These are phyloP conservation scores for Parthenolecanium corni DNA, from an alignment of 2,888 invertebrate species.

Conservation along the genomic window DNA sequence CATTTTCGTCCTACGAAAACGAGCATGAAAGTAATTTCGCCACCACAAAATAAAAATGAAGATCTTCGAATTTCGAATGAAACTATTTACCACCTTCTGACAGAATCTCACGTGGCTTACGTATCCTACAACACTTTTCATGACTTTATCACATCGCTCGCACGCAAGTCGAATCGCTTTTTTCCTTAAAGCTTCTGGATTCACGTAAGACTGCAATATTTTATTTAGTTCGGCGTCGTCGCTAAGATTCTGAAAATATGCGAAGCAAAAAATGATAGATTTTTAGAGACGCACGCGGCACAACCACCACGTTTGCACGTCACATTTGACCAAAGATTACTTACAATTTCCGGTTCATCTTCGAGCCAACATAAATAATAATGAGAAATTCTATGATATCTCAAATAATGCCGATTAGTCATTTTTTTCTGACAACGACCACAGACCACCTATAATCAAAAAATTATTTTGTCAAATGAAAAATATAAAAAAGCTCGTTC, in stretches of 20 bases:
- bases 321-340: background rate
- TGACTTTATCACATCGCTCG: constrained; percentile 29
- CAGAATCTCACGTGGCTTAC: constrained; percentile 30
- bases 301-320: background rate
- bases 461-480: background rate
- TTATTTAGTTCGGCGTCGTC: constrained; percentile 12
- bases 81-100: constrained; percentile 24
- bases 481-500: background rate
- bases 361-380: constrained; percentile 29
- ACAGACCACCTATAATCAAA: constrained; percentile 25
- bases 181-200: constrained; percentile 23
- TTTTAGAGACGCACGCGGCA: background rate
- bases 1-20: constrained; percentile 6
- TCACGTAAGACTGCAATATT: constrained; percentile 20
- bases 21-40: background rate
- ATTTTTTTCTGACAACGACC: constrained; percentile 28
- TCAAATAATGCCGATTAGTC: constrained; percentile 22
- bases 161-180: constrained; percentile 23
- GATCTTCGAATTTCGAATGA: too few species aligned
- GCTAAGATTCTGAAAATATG: constrained; percentile 23
- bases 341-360: constrained; percentile 28
- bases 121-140: constrained; percentile 29
- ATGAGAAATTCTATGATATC: constrained; percentile 22
- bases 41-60: background rate
- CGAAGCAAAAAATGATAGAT: background rate